Base-by-base conservation (phyloP, 2,113 vertebrate genomes). In the Heterotis niloticus region DNA sequence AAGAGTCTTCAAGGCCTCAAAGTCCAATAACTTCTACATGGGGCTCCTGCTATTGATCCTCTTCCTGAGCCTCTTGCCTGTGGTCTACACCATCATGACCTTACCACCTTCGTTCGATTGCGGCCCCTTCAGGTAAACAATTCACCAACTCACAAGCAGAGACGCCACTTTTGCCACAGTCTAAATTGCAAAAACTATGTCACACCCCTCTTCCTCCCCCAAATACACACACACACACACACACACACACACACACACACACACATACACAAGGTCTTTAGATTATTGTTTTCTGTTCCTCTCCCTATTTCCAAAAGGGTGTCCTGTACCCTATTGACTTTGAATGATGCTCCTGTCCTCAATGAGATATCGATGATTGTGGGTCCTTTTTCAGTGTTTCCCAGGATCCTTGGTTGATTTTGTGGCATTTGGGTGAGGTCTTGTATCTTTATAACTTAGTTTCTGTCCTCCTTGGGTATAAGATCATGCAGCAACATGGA, bases 11-110 rank as follows among this genome's bases (percentile, higher is more conserved):
- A 99, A 99, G 87, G 97, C 98, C 75, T 99, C 98, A 73, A 95
- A 98, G 69, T 99, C 98, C 85, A 98, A 97, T 85, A 99, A 98
- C 90, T 99, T 99, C 91, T 99, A 99, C 90, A 99, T 98, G 96
- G 96, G 96, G 20, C 91, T 99, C 29, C 87, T 99, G 84, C 92
- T 99, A 78, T 88, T 99, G 85, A 96, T 99, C 89, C 94, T 99
- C 56, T 98, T 99, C 88, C 93, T 99, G 83, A 99, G 97, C 82
- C 93, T 99, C 28, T 84, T 99, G 75, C 98, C 98, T 0, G 97
- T 99, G 64, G 96, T 97, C 87, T 99, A 98, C 88, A 97, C 97
- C 83, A 94, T 99, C 86, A 98, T 99, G 96, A 94, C 95, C 1
- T 88, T 99, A 76, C 95, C 98, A 0, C 98, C 98, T 1, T 99